phyloP scores from a whole-genome alignment of 1,140 invertebrate species.

The Drosophila biarmipes region DNA sequence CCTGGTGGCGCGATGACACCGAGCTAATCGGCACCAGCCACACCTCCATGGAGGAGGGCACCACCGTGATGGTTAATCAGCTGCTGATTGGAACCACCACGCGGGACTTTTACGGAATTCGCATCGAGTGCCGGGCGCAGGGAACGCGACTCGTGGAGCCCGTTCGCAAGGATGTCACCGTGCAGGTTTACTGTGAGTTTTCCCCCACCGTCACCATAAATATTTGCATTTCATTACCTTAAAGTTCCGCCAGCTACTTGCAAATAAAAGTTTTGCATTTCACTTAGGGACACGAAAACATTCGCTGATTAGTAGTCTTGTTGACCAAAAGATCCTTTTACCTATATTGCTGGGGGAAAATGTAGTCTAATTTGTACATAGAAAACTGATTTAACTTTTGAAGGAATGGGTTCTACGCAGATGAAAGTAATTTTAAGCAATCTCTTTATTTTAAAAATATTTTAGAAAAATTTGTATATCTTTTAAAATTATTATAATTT shows the following conservation, averaged over 20 bases:
- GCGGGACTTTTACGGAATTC: slow-evolving; percentile 87
- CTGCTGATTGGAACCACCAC: slow-evolving; percentile 87
- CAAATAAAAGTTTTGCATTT: background rate
- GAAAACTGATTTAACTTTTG: no score
- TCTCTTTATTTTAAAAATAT: no score
- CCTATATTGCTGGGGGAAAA: background rate
- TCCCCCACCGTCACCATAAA: background rate
- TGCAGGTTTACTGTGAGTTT: slow-evolving; percentile 89
- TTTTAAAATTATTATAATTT: no score
- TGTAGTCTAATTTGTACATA: background rate
- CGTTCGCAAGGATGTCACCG: slow-evolving; percentile 87
- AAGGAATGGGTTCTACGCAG: no score
- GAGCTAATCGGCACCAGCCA: slow-evolving; percentile 89
- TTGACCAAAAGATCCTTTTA: slow-evolving; percentile 1
- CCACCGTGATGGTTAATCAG: slow-evolving; percentile 88
- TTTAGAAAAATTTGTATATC: no score
- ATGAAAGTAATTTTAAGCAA: no score
- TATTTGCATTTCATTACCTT: slow-evolving; percentile 7
- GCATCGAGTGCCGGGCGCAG: slow-evolving; percentile 89
- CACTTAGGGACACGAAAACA: background rate
- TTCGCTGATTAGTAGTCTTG: background rate
- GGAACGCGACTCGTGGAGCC: slow-evolving; percentile 87
- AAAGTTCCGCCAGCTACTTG: background rate
- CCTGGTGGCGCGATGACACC: slow-evolving; percentile 91
- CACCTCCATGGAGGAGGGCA: slow-evolving; percentile 85